phyloP scores from a whole-genome alignment of 2,797 vertebrate genomes.

The Smutsia temminckii region DNA sequence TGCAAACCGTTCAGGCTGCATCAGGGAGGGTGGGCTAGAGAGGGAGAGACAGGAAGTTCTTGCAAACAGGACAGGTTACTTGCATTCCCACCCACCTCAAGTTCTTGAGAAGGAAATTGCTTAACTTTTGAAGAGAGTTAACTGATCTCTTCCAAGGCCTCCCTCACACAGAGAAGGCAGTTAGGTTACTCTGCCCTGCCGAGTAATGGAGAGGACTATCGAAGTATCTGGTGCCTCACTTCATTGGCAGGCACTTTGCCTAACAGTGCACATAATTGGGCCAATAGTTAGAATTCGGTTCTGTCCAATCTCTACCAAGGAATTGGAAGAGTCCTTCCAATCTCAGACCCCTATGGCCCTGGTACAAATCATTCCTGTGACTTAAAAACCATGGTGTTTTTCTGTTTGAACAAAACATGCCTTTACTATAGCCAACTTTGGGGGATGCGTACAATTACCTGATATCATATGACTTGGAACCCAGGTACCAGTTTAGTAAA shows the following conservation, averaged over 20 bases:
- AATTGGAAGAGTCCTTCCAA: too few relatives aligned
- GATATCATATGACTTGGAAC: background rate
- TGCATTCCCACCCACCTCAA: slow-evolving; percentile 5
- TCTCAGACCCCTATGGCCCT: background rate
- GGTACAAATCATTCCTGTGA: background rate
- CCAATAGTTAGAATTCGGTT: background rate
- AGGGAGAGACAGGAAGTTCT: background rate
- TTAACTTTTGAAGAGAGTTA: slow-evolving; percentile 32
- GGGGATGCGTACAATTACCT: background rate
- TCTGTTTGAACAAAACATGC: background rate
- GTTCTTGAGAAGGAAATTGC: slow-evolving; percentile 51
- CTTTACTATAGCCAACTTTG: background rate
- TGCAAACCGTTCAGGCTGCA: background rate
- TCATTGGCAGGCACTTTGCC: background rate
- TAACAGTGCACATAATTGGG: background rate
- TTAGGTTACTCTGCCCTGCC: background rate
- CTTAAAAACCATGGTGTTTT: background rate
- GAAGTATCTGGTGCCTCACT: background rate
- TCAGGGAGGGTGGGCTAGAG: background rate
- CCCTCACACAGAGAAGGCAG: background rate
- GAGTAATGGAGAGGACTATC: background rate
- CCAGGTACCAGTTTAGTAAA: background rate
- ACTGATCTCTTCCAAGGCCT: background rate
- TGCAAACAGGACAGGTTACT: background rate
- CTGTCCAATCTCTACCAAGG: background rate